A percentile compares a stretch with the other conserved stretches of the same genome.
phyloP scores from a whole-genome alignment of 2,113 vertebrate genomes.

The Herpetotheres cachinnans region DNA sequence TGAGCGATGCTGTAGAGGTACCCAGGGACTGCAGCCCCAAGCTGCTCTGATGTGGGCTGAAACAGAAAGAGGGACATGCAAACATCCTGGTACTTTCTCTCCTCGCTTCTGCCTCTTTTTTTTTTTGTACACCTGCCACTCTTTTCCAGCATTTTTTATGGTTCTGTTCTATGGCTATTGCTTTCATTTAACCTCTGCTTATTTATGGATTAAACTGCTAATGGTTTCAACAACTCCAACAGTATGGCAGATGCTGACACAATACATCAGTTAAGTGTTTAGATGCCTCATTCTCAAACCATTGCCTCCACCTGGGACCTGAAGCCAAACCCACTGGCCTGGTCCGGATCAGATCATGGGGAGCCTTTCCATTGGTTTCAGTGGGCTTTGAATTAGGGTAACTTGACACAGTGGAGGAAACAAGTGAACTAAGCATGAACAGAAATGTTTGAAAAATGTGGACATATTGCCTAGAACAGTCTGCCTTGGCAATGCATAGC shows the following conservation, averaged over 20 bases:
- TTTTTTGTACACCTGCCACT: background rate
- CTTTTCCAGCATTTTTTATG: background rate
- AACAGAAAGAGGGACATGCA: background rate
- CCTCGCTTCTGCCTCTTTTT: background rate
- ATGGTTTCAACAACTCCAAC: background rate
- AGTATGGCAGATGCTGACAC: background rate
- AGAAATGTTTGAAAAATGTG: background rate
- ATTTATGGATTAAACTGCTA: background rate
- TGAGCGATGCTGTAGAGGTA: background rate
- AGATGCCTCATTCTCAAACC: background rate
- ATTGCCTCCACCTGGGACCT: background rate
- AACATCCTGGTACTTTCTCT: background rate
- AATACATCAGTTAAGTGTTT: background rate
- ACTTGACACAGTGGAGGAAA: background rate
- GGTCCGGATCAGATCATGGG: accelerated
- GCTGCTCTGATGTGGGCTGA: background rate
- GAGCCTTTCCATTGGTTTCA: background rate
- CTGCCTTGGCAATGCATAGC: background rate
- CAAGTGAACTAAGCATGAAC: background rate
- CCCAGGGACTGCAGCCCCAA: background rate
- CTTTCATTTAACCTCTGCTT: background rate
- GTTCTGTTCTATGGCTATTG: background rate
- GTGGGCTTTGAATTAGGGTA: background rate
- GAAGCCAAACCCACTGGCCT: background rate
- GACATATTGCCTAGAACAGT: background rate